A percentile compares a stretch with the other conserved stretches of the same genome.
Evolutionary conservation across 2,113 vertebrate species (phyloP).

Genomic region (Thamnaconus septentrionalis): DNA sequence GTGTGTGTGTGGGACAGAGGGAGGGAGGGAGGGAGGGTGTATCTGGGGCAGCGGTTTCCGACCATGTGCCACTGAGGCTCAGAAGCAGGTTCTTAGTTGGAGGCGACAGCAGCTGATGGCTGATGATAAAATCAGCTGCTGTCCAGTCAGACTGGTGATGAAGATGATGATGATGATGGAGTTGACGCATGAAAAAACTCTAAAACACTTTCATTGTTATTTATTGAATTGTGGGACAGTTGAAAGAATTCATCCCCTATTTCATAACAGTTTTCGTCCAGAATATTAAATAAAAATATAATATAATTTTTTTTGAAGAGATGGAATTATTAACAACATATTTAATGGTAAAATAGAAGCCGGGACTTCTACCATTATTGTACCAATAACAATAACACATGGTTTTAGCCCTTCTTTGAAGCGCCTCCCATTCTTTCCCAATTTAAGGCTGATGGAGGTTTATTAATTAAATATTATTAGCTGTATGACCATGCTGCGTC

Average conservation of each 20-base stretch:
- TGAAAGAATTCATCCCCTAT: conserved; percentile 4
- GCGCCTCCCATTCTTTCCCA: background rate
- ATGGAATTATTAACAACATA: too few species aligned
- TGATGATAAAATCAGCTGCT: conserved; percentile 59
- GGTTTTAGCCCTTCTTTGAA: background rate
- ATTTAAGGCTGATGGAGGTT: conserved; percentile 31
- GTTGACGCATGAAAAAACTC: conserved; percentile 22
- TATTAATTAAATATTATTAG: conserved; percentile 54
- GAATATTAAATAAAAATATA: background rate
- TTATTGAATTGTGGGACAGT: conserved; percentile 36
- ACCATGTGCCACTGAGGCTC: conserved; percentile 58
- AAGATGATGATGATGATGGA: conserved; percentile 9
- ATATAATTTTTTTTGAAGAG: background rate
- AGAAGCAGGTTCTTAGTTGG: conserved; percentile 55
- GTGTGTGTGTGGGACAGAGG: conserved; percentile 15
- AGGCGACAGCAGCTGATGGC: conserved; percentile 55
- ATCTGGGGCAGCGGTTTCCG: conserved; percentile 63
- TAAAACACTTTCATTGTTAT: background rate
- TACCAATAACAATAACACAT: too few species aligned
- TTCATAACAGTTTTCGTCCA: background rate
- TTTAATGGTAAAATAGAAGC: too few species aligned
- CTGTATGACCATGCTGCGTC: conserved; percentile 35
- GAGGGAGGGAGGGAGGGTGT: background rate
- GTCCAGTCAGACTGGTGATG: conserved; percentile 12
- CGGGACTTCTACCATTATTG: too few species aligned